These are phyloP conservation scores for Thalassaphorura encarpata DNA, from an alignment of 1,140 invertebrate genomes.

Conservation along the genomic window DNA sequence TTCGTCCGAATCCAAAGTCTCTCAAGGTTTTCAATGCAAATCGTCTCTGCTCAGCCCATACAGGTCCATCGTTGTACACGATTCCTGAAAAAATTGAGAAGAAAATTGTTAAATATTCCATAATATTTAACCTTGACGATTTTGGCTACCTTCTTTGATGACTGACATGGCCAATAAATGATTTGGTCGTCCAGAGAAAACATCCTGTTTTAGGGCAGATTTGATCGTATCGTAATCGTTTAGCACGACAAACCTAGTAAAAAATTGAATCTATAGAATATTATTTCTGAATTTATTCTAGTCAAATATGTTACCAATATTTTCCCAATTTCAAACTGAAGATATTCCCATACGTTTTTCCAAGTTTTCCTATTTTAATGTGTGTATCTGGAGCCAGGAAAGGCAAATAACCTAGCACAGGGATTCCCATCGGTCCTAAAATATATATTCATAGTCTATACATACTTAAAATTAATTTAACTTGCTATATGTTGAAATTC, in stretches of 20 bases:
- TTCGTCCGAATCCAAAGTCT: slow-evolving; percentile 31
- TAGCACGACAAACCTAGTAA: slow-evolving; percentile 22
- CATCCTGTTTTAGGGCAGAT: slow-evolving; percentile 19
- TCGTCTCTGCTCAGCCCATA: slow-evolving; percentile 15
- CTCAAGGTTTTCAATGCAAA: slow-evolving; percentile 22
- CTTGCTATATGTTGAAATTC: no score
- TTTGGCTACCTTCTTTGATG: background rate
- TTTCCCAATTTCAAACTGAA: no score
- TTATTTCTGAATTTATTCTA: no score
- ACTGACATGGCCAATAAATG: slow-evolving; percentile 13
- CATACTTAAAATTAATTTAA: no score
- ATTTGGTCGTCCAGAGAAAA: slow-evolving; percentile 21
- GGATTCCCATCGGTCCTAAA: no score
- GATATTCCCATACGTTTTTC: no score
- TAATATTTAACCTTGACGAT: background rate
- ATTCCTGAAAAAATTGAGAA: slow-evolving; percentile 10
- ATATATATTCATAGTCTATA: no score
- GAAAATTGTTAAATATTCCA: background rate
- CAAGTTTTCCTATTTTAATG: no score
- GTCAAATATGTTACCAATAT: no score
- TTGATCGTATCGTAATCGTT: slow-evolving; percentile 13
- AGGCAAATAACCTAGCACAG: no score
- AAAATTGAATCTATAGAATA: no score
- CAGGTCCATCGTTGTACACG: slow-evolving; percentile 16
- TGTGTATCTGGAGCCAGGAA: no score